Evolutionary conservation across 2,797 vertebrate genomes (phyloP).

Genomic region (Chelonia mydas): DNA sequence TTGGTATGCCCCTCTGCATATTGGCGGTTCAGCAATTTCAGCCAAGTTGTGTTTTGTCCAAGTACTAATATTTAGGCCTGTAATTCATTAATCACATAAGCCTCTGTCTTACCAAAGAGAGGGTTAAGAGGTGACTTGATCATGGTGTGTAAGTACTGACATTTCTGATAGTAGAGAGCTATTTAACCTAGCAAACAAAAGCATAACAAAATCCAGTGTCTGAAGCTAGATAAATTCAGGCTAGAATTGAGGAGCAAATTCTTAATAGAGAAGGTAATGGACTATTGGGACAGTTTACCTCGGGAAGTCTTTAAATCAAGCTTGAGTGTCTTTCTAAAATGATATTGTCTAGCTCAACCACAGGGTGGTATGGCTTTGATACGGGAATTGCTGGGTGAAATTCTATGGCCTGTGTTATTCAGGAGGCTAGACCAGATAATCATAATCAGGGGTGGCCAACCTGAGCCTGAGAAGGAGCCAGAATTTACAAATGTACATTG

Average conservation of each 20-base stretch:
- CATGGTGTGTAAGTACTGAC: neutral
- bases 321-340: neutral
- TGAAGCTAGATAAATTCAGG: neutral
- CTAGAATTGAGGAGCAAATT: neutral
- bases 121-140: neutral
- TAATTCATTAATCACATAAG: neutral
- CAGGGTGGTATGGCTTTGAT: rapidly evolving
- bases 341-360: neutral
- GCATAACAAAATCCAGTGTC: neutral
- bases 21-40: neutral
- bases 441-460: neutral
- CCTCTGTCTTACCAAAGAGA: neutral
- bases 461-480: too few relatives aligned
- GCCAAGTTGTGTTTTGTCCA: conserved; percentile 33
- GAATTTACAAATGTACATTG: too few relatives aligned
- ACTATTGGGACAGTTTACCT: neutral
- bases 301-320: neutral
- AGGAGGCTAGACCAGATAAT: neutral
- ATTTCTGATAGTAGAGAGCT: neutral
- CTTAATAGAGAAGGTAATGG: neutral
- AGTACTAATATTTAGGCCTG: neutral
- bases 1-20: neutral
- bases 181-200: neutral
- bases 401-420: neutral
- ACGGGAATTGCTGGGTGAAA: neutral